Evolutionary conservation across 2,888 invertebrate genomes (phyloP).

Genomic region (Ophioninae sp.): DNA sequence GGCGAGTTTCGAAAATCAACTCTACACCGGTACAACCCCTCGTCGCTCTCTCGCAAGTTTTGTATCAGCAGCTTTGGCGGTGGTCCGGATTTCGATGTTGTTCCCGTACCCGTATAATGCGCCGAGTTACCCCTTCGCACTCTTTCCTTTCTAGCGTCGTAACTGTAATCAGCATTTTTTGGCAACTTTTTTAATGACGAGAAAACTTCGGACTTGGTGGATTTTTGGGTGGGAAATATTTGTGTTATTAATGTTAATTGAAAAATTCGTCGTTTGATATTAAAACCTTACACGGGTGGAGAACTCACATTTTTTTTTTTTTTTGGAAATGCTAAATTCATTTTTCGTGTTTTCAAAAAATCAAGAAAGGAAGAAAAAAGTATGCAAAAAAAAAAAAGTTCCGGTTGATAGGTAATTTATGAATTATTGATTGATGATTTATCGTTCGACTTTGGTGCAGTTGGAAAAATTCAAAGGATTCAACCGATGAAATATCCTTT

Average conservation of each 20-base stretch:
- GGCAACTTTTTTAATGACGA: background rate
- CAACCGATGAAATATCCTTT: background rate
- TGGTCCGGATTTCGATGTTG: conserved; percentile 83
- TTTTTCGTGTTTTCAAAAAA: too few relatives aligned
- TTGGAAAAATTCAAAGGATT: background rate
- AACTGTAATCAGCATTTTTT: conserved; percentile 81
- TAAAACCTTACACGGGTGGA: background rate
- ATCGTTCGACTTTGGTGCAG: background rate
- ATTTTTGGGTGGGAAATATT: background rate
- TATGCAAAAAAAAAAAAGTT: too few relatives aligned
- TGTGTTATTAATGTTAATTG: too few relatives aligned
- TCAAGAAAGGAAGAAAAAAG: too few relatives aligned
- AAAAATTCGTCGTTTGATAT: background rate
- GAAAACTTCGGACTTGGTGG: background rate
- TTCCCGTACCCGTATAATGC: conserved; percentile 83
- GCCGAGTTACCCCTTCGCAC: conserved; percentile 84
- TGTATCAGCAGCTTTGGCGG: conserved; percentile 82
- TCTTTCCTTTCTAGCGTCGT: conserved; percentile 84
- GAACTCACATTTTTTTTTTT: too few relatives aligned
- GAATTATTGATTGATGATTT: too few relatives aligned
- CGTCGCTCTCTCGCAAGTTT: conserved; percentile 82
- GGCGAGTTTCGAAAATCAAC: conserved; percentile 89
- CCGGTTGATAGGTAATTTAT: too few relatives aligned
- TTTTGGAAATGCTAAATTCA: too few relatives aligned
- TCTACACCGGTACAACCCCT: conserved; percentile 87